Percentiles rank a stretch among this genome's conserved stretches.
These are phyloP conservation scores for Tuta absoluta DNA, from an alignment of 2,888 invertebrate genomes.

Conservation along the genomic window DNA sequence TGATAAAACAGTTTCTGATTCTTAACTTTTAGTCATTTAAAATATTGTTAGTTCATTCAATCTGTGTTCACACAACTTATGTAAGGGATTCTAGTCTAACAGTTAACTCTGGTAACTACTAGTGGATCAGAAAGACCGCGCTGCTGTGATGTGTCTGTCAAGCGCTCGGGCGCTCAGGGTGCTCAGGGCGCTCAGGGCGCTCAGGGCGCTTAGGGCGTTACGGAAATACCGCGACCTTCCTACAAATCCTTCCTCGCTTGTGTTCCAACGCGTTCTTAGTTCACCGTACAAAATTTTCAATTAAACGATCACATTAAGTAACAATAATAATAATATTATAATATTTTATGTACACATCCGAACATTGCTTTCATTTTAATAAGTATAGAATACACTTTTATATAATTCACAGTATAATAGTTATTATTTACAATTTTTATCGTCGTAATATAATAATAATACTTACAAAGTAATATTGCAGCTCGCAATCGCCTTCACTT, in stretches of 20 bases:
- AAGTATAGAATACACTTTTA: constrained; percentile 44
- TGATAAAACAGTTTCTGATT: constrained; percentile 23
- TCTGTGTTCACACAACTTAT: constrained; percentile 27
- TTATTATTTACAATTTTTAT: constrained; percentile 66
- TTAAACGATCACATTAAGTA: constrained; percentile 72
- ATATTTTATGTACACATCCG: constrained; percentile 70
- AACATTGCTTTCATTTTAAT: constrained; percentile 70
- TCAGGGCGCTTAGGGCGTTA: not conserved
- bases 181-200: too few species aligned
- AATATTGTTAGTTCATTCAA: constrained; percentile 25
- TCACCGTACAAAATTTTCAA: constrained; percentile 63
- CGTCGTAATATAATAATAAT: constrained; percentile 47
- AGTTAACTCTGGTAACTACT: constrained; percentile 49
- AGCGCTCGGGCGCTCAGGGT: too few species aligned
- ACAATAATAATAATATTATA: constrained; percentile 63
- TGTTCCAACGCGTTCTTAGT: constrained; percentile 49
- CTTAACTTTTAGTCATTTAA: constrained; percentile 23
- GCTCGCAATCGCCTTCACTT: constrained; percentile 65
- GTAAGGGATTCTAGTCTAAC: constrained; percentile 30
- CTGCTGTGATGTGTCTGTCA: constrained; percentile 34
- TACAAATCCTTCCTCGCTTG: not conserved
- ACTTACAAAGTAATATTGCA: constrained; percentile 78
- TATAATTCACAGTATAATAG: constrained; percentile 43
- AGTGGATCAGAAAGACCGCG: constrained; percentile 44
- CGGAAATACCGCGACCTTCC: constrained; percentile 18